Conservation (phyloP, 2,113 vertebrate species). For the Myodes glareolus region DNA sequence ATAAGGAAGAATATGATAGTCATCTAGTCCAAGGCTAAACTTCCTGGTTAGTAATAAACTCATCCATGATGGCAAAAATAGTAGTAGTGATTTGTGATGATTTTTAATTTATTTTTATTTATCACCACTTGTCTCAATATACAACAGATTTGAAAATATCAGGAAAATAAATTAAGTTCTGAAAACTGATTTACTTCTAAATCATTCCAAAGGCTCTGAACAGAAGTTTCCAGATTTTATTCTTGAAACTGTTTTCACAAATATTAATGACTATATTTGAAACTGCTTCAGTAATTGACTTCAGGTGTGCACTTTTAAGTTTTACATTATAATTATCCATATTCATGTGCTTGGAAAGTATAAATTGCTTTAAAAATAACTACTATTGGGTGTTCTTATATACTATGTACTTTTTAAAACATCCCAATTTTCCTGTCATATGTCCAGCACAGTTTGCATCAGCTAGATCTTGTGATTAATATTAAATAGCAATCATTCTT, state of each 20-base stretch:
- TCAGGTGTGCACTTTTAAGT: neutral
- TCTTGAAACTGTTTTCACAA: neutral
- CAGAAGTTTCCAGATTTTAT: neutral
- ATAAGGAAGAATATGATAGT: neutral
- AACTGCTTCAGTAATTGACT: neutral
- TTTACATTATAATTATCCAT: slow-evolving; percentile 8
- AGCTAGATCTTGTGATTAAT: neutral
- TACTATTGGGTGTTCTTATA: neutral
- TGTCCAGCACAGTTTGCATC: neutral
- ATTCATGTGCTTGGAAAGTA: slow-evolving; percentile 1
- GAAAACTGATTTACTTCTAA: neutral
- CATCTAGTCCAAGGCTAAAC: neutral
- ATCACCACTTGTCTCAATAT: neutral
- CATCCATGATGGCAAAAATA: neutral
- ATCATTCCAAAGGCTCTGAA: neutral
- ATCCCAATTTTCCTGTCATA: neutral
- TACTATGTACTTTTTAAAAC: neutral
- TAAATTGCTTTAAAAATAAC: slow-evolving; percentile 38
- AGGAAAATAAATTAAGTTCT: neutral
- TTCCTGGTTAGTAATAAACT: neutral
- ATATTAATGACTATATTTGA: neutral
- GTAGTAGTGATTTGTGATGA: neutral
- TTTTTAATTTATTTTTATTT: neutral
- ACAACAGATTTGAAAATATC: neutral
- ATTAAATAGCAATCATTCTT: neutral